Percentiles rank a stretch among this genome's conserved stretches.
Conservation (phyloP, 2,113 vertebrate genomes). For the cat (Felis catus) region DNA sequence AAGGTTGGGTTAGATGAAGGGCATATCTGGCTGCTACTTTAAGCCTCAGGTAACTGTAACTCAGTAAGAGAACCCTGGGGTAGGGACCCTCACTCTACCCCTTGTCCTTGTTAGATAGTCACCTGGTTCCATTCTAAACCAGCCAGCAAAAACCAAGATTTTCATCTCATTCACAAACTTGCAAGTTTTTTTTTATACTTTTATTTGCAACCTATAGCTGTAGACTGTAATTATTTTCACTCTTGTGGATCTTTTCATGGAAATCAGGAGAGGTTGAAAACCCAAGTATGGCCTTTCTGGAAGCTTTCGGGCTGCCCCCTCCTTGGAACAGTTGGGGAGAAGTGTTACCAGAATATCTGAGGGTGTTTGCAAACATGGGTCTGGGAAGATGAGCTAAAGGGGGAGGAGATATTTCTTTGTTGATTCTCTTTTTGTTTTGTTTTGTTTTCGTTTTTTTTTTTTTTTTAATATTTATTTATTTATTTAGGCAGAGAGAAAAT, state of each 20-base stretch:
- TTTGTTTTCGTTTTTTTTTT: too few relatives aligned
- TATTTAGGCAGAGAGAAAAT: too few relatives aligned
- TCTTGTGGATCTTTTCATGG: neutral
- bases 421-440: too few relatives aligned
- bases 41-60: neutral
- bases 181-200: neutral
- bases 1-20: neutral
- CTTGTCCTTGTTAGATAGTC: neutral
- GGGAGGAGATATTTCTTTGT: neutral
- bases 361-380: neutral
- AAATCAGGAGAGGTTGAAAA: neutral
- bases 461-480: too few relatives aligned
- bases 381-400: neutral
- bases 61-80: fast-evolving
- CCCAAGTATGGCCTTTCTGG: neutral
- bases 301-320: neutral
- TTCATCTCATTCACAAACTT: neutral
- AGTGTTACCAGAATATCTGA: neutral
- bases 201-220: neutral
- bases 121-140: neutral
- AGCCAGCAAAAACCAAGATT: neutral
- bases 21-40: neutral
- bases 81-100: neutral
- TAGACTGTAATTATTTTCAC: neutral
- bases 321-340: neutral